A percentile compares a stretch with the other conserved stretches of the same genome.
These are phyloP conservation scores for Hydropotes inermis DNA, from an alignment of 2,113 vertebrate species.

Conservation along the genomic window DNA sequence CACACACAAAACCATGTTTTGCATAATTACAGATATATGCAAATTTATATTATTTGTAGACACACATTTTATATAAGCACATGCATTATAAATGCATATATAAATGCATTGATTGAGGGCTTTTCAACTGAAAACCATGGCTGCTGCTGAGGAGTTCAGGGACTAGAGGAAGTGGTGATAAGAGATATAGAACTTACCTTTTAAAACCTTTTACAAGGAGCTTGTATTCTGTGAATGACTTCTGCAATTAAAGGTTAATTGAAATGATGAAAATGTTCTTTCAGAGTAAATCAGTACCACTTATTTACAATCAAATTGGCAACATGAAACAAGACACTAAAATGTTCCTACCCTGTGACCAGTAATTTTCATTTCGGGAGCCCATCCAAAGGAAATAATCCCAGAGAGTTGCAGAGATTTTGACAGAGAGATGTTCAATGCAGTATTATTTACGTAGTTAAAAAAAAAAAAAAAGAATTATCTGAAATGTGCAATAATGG, in stretches of 20 bases:
- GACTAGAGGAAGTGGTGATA: neutral
- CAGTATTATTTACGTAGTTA: neutral
- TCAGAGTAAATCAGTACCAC: neutral
- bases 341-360: neutral
- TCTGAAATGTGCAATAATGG: neutral
- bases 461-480: neutral
- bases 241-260: neutral
- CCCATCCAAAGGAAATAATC: conserved; percentile 15
- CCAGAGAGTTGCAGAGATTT: neutral
- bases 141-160: neutral
- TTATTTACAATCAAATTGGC: conserved; percentile 18
- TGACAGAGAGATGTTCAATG: conserved; percentile 2
- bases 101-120: neutral
- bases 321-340: neutral
- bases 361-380: conserved; percentile 40
- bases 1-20: neutral
- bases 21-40: neutral
- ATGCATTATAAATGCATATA: neutral
- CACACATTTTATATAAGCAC: neutral
- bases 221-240: neutral
- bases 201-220: neutral
- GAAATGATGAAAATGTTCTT: neutral
- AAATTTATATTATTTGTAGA: neutral
- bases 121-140: neutral
- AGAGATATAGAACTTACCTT: neutral